Base-by-base conservation (phyloP, 2,888 invertebrate species). In the Lepidonotus clava region DNA sequence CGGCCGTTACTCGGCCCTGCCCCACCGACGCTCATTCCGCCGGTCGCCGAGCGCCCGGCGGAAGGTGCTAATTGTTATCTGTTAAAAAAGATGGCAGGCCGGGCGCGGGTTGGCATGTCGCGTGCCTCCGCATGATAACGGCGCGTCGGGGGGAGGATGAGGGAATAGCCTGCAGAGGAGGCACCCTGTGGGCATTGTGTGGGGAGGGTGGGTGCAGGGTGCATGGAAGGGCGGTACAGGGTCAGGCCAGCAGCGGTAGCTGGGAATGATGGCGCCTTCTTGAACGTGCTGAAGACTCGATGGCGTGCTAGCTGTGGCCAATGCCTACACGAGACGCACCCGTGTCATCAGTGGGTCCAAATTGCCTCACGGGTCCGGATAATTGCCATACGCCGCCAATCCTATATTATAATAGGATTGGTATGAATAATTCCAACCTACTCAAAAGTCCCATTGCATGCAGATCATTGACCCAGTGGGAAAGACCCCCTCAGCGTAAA, bases 61-160 rank as follows among this genome's bases (percentile, higher is more conserved):
- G n/a, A 4, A 41, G 83, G 83, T 83, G 83, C 1, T 83, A 83
- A 83, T 83, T 83, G 83, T 40, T 51, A 51, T 83, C 40, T 46
- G 83, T 83, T 83, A 83, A 51, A 76, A 83, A 83, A 83, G 41
- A 83, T 83, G 18, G 83, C 46, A 5, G 38, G 21, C 21, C 2
- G 83, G 24, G 32, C 11, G 11, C 0, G 4, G 41, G 32, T 32
- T 83, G 83, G 51, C 83, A 83, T 83, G 46, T 83, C 40, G 83
- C 83, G 83, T 83, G 83, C 51, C 83, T 21, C 46, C 24, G 46
- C 38, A 76, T 38, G 76, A 76, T 76, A 76, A 76, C 4, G 38
- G 36, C 61, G 28, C 28, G 4, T 4, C 8, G 61, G 61, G 61
- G n/a, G n/a, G 61, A 14, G n/a, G 61, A 61, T 76, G 76, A 76